Base-by-base conservation (phyloP, 2,797 vertebrate genomes). In the Cossypha heuglini region DNA sequence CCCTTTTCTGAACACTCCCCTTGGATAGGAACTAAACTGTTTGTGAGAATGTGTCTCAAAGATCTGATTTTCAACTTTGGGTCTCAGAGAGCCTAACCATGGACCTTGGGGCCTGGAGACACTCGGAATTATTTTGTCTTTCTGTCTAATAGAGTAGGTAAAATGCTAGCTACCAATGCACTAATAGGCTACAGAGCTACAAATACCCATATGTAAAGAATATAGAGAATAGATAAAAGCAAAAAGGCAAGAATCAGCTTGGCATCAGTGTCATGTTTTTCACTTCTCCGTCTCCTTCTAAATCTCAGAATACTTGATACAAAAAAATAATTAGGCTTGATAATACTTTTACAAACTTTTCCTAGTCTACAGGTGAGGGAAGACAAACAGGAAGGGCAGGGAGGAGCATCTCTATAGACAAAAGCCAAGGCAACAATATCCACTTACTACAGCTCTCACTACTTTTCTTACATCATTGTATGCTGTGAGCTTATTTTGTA, bases 341-440 rank as follows among this genome's bases (percentile, higher is more conserved):
- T 13, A 55, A 55, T 37, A 71, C 7, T 69, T 63, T 4, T 28
- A 51, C 24, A 76, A 67, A 72, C 13, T 33, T 75, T 20, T 62
- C 25, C 20, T 52, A 8, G 14, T 29, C 10, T 35, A 5, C 12
- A 66, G 28, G 17, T 11, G 13, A 81, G 33, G 45, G 29, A 90
- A 11, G 19, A 43, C 31, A 62, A 76, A 38, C 14, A 29, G 16
- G 57, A 80, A 67, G 20, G 48, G 40, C 61, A 51, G 40, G 8
- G 8, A 72, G 14, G 21, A 67, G 4, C 10, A 28, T 6, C 57
- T 63, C 28, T 37, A 28, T 2, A 1, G 1, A 42, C 1, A 0
- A 17, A 13, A 66, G 33, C 31, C 52, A 67, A 71, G 67, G 25
- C 84, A 91, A 33, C 35, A 66, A 28, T 6, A 43, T 4, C 11